Percentiles rank a stretch among this genome's conserved stretches.
Evolutionary conservation across 2,113 vertebrate species (phyloP).

Genomic region (Apteryx mantelli): DNA sequence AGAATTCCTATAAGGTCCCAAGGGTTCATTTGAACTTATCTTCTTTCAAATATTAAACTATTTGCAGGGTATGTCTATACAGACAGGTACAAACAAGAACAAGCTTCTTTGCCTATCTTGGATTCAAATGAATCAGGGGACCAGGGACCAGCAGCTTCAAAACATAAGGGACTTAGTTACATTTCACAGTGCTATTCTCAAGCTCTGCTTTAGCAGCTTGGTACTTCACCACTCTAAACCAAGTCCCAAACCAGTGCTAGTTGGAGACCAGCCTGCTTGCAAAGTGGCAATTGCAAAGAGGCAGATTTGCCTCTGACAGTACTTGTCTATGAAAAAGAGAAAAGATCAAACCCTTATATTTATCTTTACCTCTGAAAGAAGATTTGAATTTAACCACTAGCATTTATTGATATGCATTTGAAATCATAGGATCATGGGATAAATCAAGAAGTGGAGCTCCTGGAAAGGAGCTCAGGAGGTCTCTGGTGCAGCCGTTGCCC

Average conservation of each 20-base stretch:
- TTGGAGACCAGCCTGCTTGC: not conserved
- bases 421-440: accelerated
- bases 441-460: not conserved
- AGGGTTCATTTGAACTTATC: not conserved
- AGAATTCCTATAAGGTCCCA: not conserved
- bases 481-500: accelerated
- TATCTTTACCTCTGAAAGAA: not conserved
- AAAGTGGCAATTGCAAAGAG: not conserved
- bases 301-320: not conserved
- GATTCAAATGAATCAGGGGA: not conserved
- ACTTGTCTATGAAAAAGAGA: not conserved
- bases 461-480: accelerated
- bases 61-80: not conserved
- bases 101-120: not conserved
- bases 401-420: not conserved
- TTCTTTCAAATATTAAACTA: not conserved
- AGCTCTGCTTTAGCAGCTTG: not conserved
- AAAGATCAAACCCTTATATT: not conserved
- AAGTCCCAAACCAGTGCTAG: not conserved
- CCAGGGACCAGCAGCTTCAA: not conserved
- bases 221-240: not conserved
- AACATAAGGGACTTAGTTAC: not conserved
- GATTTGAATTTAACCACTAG: not conserved
- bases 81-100: not conserved
- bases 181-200: not conserved